Evolutionary conservation across 2,888 invertebrate genomes (phyloP).

Genomic region (Minunthozetes semirufus): DNA sequence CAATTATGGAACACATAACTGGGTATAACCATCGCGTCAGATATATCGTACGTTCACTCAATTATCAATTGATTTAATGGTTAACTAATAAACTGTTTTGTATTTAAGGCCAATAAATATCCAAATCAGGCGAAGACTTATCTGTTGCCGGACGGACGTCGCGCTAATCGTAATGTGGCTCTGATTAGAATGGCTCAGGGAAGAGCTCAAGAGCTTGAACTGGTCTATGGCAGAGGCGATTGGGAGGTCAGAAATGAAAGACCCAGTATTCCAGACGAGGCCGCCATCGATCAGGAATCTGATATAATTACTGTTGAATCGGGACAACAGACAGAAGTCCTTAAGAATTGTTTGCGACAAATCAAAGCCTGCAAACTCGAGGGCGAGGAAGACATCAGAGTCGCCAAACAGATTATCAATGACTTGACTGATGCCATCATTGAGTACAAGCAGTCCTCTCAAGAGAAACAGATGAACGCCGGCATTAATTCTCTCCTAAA

Average conservation of each 20-base stretch:
- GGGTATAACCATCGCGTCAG: constrained; percentile 34
- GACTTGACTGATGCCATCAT: constrained; percentile 14
- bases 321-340: constrained; percentile 5
- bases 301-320: constrained; percentile 16
- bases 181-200: constrained; percentile 30
- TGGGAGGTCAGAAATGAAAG: constrained; percentile 2
- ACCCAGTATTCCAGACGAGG: constrained; percentile 29
- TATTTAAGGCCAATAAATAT: constrained; percentile 24
- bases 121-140: constrained; percentile 30
- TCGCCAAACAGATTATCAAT: constrained; percentile 27
- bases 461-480: constrained; percentile 5
- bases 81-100: neutral
- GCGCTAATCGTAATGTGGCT: constrained; percentile 32
- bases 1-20: constrained; percentile 33
- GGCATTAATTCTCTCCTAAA: neutral
- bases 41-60: constrained; percentile 16
- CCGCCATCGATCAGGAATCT: constrained; percentile 12
- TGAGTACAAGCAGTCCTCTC: constrained; percentile 10
- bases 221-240: constrained; percentile 35
- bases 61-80: neutral
- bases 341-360: constrained; percentile 1
- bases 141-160: constrained; percentile 30
- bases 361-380: constrained; percentile 28
- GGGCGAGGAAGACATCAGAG: constrained; percentile 22
- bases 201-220: constrained; percentile 28